A percentile compares a stretch with the other conserved stretches of the same genome.
Evolutionary conservation across 2,113 vertebrate genomes (phyloP).

Genomic region (Hippolais icterina): DNA sequence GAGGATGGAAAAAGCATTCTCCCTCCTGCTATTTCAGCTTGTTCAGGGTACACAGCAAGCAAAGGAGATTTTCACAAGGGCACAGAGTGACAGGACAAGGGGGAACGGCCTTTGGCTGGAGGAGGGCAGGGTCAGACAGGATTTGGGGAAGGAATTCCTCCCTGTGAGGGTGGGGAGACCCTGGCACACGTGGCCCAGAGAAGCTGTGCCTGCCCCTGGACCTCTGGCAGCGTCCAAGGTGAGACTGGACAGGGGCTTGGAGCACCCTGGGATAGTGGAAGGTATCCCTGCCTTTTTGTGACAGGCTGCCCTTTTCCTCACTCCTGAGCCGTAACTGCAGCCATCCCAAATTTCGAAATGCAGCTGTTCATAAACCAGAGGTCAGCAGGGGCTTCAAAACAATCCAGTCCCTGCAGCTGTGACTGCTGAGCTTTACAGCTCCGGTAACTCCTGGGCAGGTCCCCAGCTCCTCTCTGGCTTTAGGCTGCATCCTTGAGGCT

Average conservation of each 20-base stretch:
- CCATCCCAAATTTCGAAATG: not conserved
- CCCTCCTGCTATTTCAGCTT: not conserved
- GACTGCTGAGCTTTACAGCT: not conserved
- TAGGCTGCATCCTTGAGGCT: not conserved
- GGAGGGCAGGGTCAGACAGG: not conserved
- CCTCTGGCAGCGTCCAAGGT: not conserved
- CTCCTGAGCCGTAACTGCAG: not conserved
- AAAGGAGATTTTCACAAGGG: not conserved
- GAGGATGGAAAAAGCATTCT: not conserved
- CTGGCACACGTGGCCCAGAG: not conserved
- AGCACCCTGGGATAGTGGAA: accelerated
- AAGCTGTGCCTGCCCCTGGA: not conserved
- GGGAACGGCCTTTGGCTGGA: not conserved
- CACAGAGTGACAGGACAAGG: not conserved
- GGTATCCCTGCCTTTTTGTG: not conserved
- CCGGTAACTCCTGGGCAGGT: not conserved
- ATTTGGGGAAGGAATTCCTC: not conserved
- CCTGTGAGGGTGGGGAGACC: accelerated
- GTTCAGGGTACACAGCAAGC: not conserved
- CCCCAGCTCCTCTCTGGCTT: not conserved
- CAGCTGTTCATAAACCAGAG: not conserved
- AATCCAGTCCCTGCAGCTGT: not conserved
- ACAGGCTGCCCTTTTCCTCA: not conserved
- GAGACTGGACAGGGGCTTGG: not conserved
- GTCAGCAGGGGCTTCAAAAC: not conserved